Evolutionary conservation across 2,888 invertebrate species (phyloP).

Genomic region (Nymphalis polychloros): DNA sequence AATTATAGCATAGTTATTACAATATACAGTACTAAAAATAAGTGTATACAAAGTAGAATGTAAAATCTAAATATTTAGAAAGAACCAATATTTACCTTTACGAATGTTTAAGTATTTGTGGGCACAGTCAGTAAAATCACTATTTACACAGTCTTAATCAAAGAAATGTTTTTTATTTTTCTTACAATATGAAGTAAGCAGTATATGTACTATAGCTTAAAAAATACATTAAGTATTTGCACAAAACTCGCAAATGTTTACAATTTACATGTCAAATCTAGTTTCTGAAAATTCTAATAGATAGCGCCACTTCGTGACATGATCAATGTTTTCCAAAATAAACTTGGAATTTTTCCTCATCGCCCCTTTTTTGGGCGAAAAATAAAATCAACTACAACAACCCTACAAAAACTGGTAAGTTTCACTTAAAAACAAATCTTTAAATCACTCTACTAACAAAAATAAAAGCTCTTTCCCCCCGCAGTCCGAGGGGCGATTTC

Average conservation of each 20-base stretch:
- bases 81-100: too few relatives aligned
- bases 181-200: too few relatives aligned
- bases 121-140: too few relatives aligned
- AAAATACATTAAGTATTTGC: conserved; percentile 1
- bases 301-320: conserved; percentile 67
- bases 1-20: too few relatives aligned
- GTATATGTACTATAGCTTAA: background rate
- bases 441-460: conserved; percentile 48
- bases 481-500: conserved; percentile 75
- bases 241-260: conserved; percentile 3
- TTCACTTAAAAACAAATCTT: conserved; percentile 43
- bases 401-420: conserved; percentile 60
- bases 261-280: conserved; percentile 58
- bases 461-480: conserved; percentile 67
- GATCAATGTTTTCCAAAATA: conserved; percentile 79
- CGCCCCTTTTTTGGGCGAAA: conserved; percentile 49
- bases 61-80: too few relatives aligned
- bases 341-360: conserved; percentile 71
- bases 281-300: conserved; percentile 61
- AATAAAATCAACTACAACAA: conserved; percentile 51
- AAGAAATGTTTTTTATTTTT: too few relatives aligned
- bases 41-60: too few relatives aligned
- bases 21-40: too few relatives aligned
- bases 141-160: too few relatives aligned
- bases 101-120: too few relatives aligned